Evolutionary conservation across 1,140 invertebrate genomes (phyloP).

Genomic region (Tetramorium parvispinum): DNA sequence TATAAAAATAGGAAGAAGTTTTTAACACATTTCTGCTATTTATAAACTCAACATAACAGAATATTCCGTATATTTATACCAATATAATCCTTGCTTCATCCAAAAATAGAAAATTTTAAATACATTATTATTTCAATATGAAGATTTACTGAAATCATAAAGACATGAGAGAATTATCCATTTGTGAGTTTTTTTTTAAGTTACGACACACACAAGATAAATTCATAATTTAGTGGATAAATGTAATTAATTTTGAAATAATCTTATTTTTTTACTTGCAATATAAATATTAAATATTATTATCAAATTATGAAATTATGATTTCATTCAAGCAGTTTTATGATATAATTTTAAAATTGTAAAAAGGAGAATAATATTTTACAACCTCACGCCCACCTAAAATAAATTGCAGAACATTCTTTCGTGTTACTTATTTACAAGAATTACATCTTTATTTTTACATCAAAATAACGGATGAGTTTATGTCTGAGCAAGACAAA

Average conservation of each 20-base stretch:
- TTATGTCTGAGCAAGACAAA: slow-evolving; percentile 38
- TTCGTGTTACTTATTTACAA: slow-evolving; percentile 22
- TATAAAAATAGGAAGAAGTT: not conserved
- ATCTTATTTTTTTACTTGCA: not conserved
- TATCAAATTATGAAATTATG: not conserved
- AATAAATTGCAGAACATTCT: slow-evolving; percentile 37
- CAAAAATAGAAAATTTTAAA: not conserved
- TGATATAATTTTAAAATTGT: slow-evolving; percentile 8
- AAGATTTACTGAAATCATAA: not conserved
- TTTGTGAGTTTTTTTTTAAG: not conserved
- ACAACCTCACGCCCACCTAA: not conserved
- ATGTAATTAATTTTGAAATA: slow-evolving; percentile 8
- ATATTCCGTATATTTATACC: not conserved
- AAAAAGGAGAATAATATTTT: slow-evolving; percentile 18
- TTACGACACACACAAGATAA: not conserved
- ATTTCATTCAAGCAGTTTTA: not conserved
- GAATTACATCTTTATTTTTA: slow-evolving; percentile 48
- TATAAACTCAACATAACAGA: not conserved
- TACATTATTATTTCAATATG: not conserved
- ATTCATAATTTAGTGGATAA: not conserved
- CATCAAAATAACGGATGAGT: slow-evolving; percentile 37
- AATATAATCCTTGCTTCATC: not conserved
- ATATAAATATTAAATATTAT: not conserved
- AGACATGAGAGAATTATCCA: not conserved
- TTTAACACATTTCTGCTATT: not conserved